phyloP scores from a whole-genome alignment of 2,113 vertebrate species.

The Semnornis frantzii region DNA sequence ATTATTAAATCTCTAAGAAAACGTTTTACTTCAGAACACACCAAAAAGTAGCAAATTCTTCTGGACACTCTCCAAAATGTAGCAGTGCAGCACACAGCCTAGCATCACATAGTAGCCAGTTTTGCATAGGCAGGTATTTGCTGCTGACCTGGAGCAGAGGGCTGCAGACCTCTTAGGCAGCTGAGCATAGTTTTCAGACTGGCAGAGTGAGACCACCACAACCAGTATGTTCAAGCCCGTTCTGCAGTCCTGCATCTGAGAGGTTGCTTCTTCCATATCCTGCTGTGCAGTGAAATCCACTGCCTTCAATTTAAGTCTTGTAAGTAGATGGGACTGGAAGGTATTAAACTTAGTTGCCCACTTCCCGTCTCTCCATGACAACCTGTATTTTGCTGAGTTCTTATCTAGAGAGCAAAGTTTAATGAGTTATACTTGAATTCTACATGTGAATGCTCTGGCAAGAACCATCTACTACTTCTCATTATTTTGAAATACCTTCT shows the following conservation, averaged over 20 bases:
- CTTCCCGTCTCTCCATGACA: background rate
- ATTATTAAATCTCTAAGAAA: background rate
- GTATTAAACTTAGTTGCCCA: background rate
- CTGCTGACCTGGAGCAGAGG: background rate
- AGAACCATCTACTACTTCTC: background rate
- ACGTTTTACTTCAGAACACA: background rate
- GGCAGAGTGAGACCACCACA: background rate
- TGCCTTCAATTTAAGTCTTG: background rate
- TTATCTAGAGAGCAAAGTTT: background rate
- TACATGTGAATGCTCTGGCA: background rate
- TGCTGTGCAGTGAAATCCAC: background rate
- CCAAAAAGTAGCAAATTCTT: background rate
- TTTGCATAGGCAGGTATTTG: background rate
- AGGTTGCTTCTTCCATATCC: background rate
- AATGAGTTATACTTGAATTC: background rate
- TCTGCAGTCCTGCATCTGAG: background rate
- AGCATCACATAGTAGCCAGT: background rate
- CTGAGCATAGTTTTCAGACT: background rate
- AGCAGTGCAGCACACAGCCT: background rate
- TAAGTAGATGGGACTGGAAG: background rate
- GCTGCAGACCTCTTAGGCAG: rapidly evolving
- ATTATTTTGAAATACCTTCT: background rate
- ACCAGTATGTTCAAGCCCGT: background rate
- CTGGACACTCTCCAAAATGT: background rate
- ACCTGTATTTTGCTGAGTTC: background rate